Conservation (phyloP, 2,888 invertebrate species). For the Iphiclides podalirius region DNA sequence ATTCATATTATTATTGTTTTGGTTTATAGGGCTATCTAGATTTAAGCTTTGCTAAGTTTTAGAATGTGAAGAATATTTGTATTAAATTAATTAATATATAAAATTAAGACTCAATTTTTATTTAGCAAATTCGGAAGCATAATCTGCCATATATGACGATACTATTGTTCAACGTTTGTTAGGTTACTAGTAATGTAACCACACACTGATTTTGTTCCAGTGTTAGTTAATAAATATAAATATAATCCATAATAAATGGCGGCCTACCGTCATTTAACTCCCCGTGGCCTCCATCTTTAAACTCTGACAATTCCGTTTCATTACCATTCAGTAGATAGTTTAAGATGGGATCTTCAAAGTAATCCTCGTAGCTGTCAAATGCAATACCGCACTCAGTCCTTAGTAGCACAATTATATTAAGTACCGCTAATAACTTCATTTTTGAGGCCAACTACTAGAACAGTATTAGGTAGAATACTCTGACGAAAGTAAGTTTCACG, state of each 20-base stretch:
- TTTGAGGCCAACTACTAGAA: neutral
- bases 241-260: neutral
- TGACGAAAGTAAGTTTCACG: no score
- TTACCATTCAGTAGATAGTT: slow-evolving; percentile 13
- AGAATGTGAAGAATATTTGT: no score
- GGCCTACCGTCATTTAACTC: slow-evolving; percentile 4
- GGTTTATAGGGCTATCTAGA: no score
- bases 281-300: neutral
- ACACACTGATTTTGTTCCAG: no score
- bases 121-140: neutral
- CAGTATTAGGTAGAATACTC: no score
- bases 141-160: neutral
- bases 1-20: no score
- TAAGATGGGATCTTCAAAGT: slow-evolving; percentile 14
- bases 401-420: neutral
- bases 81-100: no score
- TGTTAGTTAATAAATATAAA: no score
- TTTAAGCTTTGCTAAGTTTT: no score
- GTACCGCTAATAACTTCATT: neutral
- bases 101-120: neutral
- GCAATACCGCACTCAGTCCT: neutral
- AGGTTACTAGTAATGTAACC: no score
- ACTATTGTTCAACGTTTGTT: neutral
- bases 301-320: slow-evolving; percentile 1
- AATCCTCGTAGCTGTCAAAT: slow-evolving; percentile 4